A percentile compares a stretch with the other conserved stretches of the same genome.
Conservation (phyloP, 2,113 vertebrate species). For the Hippocampus barbouri region DNA sequence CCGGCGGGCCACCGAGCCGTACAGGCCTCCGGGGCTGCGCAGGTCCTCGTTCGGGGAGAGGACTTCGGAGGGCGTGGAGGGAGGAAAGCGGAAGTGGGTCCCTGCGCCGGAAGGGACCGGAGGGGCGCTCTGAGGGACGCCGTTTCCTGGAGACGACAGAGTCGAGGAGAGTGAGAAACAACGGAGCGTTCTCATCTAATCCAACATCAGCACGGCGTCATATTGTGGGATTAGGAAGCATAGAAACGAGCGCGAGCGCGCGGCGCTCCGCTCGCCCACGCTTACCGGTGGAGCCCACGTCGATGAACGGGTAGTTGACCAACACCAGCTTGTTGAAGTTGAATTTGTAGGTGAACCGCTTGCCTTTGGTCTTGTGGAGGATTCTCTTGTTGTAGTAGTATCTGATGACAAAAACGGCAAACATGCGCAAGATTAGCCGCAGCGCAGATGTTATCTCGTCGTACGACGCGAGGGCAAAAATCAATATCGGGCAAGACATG, state of each 20-base stretch:
- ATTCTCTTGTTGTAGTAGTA: slow-evolving; percentile 95
- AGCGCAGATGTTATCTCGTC: too few relatives aligned
- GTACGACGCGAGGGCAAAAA: too few relatives aligned
- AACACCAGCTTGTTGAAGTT: slow-evolving; percentile 93
- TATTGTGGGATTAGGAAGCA: slow-evolving; percentile 36
- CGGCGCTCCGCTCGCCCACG: too few relatives aligned
- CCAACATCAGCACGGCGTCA: slow-evolving; percentile 34
- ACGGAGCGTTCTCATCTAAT: slow-evolving; percentile 36
- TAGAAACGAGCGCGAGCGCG: background rate
- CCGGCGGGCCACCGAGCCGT: slow-evolving; percentile 77
- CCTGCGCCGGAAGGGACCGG: slow-evolving; percentile 80
- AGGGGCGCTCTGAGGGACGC: slow-evolving; percentile 87
- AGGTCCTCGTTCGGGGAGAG: slow-evolving; percentile 85
- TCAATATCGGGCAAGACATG: too few relatives aligned
- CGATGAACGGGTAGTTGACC: slow-evolving; percentile 91
- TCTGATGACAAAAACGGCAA: slow-evolving; percentile 57
- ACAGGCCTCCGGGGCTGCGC: slow-evolving; percentile 79
- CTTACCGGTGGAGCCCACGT: slow-evolving; percentile 82
- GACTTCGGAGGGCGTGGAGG: slow-evolving; percentile 82
- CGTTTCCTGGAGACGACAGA: slow-evolving; percentile 67
- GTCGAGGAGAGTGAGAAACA: slow-evolving; percentile 34
- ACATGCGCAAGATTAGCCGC: background rate
- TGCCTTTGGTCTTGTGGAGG: slow-evolving; percentile 91
- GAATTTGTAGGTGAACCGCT: slow-evolving; percentile 92
- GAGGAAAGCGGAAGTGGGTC: slow-evolving; percentile 86